phyloP scores from a whole-genome alignment of 2,888 invertebrate species.

The Drosophila prolongata region DNA sequence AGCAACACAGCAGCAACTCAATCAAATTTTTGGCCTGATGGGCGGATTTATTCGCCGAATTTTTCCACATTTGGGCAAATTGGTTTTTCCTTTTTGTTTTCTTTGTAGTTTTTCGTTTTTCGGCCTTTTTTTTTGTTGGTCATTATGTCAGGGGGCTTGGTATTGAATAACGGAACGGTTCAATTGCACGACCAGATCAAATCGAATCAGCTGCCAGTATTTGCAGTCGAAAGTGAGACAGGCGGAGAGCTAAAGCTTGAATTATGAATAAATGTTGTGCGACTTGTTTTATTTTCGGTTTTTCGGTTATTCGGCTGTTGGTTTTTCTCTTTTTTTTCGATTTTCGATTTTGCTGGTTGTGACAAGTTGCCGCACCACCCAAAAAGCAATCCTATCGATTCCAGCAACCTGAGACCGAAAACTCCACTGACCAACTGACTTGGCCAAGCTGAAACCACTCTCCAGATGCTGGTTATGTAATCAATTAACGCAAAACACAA shows the following conservation, averaged over 20 bases:
- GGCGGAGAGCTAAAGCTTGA: conserved; percentile 21
- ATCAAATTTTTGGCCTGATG: conserved; percentile 42
- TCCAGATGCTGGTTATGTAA: conserved; percentile 61
- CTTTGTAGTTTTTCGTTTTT: conserved; percentile 7
- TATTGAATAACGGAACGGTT: conserved; percentile 51
- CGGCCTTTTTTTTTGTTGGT: conserved; percentile 31
- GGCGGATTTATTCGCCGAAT: conserved; percentile 16
- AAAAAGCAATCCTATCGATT: conserved; percentile 42
- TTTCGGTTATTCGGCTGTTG: conserved; percentile 26
- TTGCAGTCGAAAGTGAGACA: conserved; percentile 14
- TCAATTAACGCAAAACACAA: conserved; percentile 74
- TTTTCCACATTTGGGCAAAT: conserved; percentile 36
- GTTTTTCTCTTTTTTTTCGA: conserved; percentile 25
- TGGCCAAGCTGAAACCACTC: conserved; percentile 25
- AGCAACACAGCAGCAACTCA: conserved; percentile 40
- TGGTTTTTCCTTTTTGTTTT: conserved; percentile 20
- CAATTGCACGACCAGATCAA: conserved; percentile 25
- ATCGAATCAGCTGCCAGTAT: conserved; percentile 17
- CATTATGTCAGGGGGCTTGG: conserved; percentile 67
- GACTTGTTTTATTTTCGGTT: conserved; percentile 59
- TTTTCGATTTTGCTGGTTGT: conserved; percentile 27
- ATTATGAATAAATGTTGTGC: conserved; percentile 65
- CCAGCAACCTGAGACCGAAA: conserved; percentile 41
- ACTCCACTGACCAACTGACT: conserved; percentile 40
- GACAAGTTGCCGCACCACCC: conserved; percentile 34